Evolutionary conservation across 2,888 invertebrate genomes (phyloP).

Genomic region (Antheraea assamensis): DNA sequence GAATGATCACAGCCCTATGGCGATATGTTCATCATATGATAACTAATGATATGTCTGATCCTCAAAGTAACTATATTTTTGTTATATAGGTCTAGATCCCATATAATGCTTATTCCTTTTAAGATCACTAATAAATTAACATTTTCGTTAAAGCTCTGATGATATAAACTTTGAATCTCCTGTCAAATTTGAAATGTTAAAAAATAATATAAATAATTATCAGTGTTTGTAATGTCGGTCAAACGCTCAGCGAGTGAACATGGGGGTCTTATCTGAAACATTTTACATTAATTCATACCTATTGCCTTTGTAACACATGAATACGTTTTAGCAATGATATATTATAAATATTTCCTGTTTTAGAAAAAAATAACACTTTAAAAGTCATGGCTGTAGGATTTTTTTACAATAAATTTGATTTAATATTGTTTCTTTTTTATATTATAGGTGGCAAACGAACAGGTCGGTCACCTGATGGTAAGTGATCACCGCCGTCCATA

Average conservation of each 20-base stretch:
- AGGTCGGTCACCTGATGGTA: too few relatives aligned
- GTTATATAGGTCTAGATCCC: not conserved
- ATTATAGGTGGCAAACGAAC: too few relatives aligned
- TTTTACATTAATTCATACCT: conserved; percentile 22
- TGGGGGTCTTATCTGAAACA: conserved; percentile 62
- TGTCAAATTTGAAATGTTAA: conserved; percentile 22
- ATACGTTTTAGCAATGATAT: conserved; percentile 17
- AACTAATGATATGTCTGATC: too few relatives aligned
- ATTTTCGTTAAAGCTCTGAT: not conserved
- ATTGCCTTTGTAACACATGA: conserved; percentile 19
- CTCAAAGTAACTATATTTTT: too few relatives aligned
- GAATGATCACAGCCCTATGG: too few relatives aligned
- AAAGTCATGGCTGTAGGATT: not conserved
- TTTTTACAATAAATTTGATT: too few relatives aligned
- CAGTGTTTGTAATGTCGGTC: conserved; percentile 48
- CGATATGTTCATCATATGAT: too few relatives aligned
- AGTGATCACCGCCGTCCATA: too few relatives aligned
- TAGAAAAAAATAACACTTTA: not conserved
- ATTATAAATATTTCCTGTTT: conserved; percentile 18
- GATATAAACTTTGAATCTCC: not conserved
- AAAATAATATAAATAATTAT: conserved; percentile 42
- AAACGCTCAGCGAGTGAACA: conserved; percentile 47
- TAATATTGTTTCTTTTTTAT: not conserved
- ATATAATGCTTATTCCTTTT: too few relatives aligned
- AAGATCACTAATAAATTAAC: too few relatives aligned